Conservation (phyloP, 2,113 vertebrate species). For the Actinemys pallida region DNA sequence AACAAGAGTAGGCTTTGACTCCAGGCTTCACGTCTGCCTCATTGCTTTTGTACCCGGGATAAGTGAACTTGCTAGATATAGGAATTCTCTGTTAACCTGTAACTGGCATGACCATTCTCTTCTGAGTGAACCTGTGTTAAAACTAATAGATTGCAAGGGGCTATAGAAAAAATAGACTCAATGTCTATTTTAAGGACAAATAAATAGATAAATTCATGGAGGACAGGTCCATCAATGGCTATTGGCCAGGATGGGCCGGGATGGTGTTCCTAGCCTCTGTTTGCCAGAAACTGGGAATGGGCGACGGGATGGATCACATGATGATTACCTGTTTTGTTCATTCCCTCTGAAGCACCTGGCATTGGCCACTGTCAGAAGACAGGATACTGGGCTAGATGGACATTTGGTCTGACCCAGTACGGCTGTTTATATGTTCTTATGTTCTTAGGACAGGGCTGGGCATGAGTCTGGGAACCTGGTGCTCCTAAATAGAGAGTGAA, state of each 20-base stretch:
- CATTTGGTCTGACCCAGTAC: background rate
- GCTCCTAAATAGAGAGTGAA: background rate
- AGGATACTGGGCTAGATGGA: background rate
- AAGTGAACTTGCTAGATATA: background rate
- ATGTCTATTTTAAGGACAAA: background rate
- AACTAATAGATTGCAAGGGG: background rate
- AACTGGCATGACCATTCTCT: fast-evolving
- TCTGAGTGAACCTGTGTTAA: background rate
- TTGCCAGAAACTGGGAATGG: too few species aligned
- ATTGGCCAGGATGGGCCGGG: too few species aligned
- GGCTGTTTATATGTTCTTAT: background rate
- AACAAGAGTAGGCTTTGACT: background rate
- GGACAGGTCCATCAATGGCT: too few species aligned
- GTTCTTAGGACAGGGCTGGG: background rate
- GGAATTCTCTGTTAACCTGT: background rate
- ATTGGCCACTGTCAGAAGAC: background rate
- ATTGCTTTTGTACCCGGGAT: background rate
- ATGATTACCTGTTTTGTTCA: too few species aligned
- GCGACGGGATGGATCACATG: too few species aligned
- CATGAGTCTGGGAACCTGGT: too few species aligned
- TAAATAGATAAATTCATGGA: too few species aligned
- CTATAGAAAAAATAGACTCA: too few species aligned
- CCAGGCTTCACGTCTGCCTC: background rate
- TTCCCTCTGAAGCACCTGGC: too few species aligned
- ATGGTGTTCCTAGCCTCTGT: too few species aligned